Base-by-base conservation (phyloP, 2,888 invertebrate species). In the Gortyna flavago region DNA sequence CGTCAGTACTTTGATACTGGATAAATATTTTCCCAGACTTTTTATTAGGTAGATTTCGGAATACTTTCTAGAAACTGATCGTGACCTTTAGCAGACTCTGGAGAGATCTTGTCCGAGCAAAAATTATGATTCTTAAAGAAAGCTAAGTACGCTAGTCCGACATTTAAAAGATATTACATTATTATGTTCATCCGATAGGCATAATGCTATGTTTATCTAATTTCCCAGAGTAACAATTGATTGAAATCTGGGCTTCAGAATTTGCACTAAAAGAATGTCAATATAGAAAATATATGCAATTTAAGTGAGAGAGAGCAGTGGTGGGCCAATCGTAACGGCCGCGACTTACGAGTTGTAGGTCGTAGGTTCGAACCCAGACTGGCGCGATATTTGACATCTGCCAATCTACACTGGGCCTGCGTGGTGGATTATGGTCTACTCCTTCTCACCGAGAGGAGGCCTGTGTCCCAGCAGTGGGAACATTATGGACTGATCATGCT, bases 161-260 rank as follows among this genome's bases (percentile, higher is more conserved):
- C 54, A 64, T 77, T 77, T 78, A n/a, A 25, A 38, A 29, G 4
- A 8, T n/a, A 9, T 62, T 21, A n/a, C 7, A 21, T 35, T 44
- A 4, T 75, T 75, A 38, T 61, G 11, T 54, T 25, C 21, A 41
- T 51, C 13, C 16, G 13, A 59, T n/a, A 72, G 11, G n/a, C n/a
- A n/a, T 18, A 35, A 44, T 54, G 35, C 72, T 41, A 41, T 41
- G 4, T 29, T 72, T 54, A 18, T 25, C 11, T 32, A 25, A 41
- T 69, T 54, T 65, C 38, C 1, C 29, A 25, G n/a, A 72, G 11
- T 38, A 65, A 16, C 5, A 38, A n/a, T 21, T 51, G 16, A 38
- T 2, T n/a, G 32, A 62, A 32, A 9, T 62, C 32, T 21, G 32
- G 8, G 7, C 16, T 16, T 65, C n/a, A n/a, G 18, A 62, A 29